Base-by-base conservation (phyloP, 23 tunicate genomes). In the Aplidium turbinatum region DNA sequence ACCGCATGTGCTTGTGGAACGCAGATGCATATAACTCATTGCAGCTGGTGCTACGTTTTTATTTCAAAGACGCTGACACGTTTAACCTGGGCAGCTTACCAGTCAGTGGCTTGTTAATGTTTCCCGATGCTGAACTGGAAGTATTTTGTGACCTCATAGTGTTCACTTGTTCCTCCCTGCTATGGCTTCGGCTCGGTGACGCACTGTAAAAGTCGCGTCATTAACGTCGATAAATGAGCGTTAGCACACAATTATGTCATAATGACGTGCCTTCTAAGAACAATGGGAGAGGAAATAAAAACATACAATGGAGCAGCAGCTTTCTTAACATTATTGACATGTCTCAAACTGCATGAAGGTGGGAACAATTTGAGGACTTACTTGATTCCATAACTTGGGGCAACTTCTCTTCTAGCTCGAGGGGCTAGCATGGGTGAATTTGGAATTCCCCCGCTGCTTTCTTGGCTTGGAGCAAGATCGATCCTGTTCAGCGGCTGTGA, bases 121-220 rank as follows among this genome's bases (percentile, higher is more conserved):
- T 80, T 1, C 53, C 85, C 3, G 96, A 89, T 18, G 82, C 87
- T 18, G 96, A 89, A 70, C 96, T 82, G 31, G 81, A 64, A 9
- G 96, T 81, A 68, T 82, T 89, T 54, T 82, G 89, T 24, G 89
- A 82, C 54, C 72, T 70, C 63, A 87, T 31, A 4, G 94, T 87
- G 65, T 87, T 67, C 33, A 68, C 18, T 3, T 27, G 56, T 20
- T 77, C 82, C 30, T 77, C 72, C 7, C 25, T 13, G 20, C 7
- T 6, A 55, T 18, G 24, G n/a, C 25, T 55, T 55, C 24, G 13
- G 11, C 50, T 42, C 50, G 16, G 50, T 9, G 50, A 42, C 11
- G n/a, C 16, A 16, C 11, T 11, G 50, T 42, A 42, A 42, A 11
- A 42, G 16, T 42, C 13, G 50, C 50, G 50, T 42, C 50, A 42